phyloP scores from a whole-genome alignment of 64 coral and sea anemone species.

The Orbicella faveolata region DNA sequence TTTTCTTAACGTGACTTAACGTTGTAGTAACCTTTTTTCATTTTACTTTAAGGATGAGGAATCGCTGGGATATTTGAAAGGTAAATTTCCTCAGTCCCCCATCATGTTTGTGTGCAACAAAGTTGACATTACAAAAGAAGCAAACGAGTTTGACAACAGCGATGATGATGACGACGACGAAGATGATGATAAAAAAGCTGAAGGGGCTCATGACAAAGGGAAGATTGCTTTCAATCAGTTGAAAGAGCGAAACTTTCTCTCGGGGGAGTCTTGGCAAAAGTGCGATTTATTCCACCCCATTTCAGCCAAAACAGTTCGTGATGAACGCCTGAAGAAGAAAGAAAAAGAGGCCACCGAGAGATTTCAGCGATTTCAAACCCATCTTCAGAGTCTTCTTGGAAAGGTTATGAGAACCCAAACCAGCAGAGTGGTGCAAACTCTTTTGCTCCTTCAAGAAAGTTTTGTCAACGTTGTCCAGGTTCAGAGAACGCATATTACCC shows the following conservation, averaged over 20 bases:
- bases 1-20: too few relatives aligned
- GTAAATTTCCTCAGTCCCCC: conserved; percentile 8
- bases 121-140: not conserved
- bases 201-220: not conserved
- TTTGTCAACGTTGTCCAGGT: conserved; percentile 36
- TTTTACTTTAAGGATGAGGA: not conserved
- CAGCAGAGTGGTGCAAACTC: conserved; percentile 1
- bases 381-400: not conserved
- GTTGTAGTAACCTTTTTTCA: not conserved
- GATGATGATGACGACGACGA: not conserved
- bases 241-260: not conserved
- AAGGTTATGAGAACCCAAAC: not conserved
- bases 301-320: not conserved
- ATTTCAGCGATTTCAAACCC: not conserved
- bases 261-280: not conserved
- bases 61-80: not conserved
- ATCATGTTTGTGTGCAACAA: conserved; percentile 40
- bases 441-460: conserved; percentile 24
- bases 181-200: not conserved
- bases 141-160: not conserved
- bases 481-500: not conserved
- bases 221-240: conserved; percentile 9
- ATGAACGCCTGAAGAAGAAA: not conserved
- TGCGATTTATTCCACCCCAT: conserved; percentile 27
- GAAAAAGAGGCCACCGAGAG: not conserved